These are phyloP conservation scores for Meloidogyne floridensis DNA, from an alignment of 1,140 invertebrate genomes.

Conservation along the genomic window DNA sequence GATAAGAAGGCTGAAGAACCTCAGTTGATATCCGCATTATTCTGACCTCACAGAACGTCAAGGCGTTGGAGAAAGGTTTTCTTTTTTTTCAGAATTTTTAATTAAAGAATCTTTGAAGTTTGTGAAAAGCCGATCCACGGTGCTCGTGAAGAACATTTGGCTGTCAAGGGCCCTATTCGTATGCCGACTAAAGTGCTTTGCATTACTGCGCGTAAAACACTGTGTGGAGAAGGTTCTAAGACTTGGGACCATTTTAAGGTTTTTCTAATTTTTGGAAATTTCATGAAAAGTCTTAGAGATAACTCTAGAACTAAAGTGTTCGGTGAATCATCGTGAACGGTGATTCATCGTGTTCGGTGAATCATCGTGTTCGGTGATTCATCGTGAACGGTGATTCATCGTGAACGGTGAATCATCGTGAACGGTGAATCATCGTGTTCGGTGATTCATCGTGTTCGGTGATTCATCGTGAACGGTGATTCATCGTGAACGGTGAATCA, in stretches of 20 bases:
- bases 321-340: no score
- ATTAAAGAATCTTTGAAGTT: conserved; percentile 72
- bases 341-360: no score
- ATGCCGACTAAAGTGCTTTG: conserved; percentile 92
- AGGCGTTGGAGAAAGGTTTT: conserved; percentile 89
- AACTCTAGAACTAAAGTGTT: no score
- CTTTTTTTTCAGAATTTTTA: not conserved
- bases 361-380: no score
- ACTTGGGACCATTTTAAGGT: conserved; percentile 83
- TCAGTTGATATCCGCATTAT: conserved; percentile 82
- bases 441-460: no score
- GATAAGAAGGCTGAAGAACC: conserved; percentile 54
- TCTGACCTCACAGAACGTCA: conserved; percentile 91
- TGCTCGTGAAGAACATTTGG: conserved; percentile 92
- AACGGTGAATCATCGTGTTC: no score
- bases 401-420: no score
- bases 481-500: no score
- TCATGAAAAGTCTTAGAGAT: no score
- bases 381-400: no score
- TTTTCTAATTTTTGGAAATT: not conserved
- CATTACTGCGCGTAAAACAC: conserved; percentile 98
- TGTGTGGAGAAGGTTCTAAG: conserved; percentile 99
- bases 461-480: no score
- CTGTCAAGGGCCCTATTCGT: conserved; percentile 92
- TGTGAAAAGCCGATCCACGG: conserved; percentile 90